A percentile compares a stretch with the other conserved stretches of the same genome.
These are phyloP conservation scores for Plectropomus leopardus DNA, from an alignment of 2,113 vertebrate genomes.

Conservation along the genomic window DNA sequence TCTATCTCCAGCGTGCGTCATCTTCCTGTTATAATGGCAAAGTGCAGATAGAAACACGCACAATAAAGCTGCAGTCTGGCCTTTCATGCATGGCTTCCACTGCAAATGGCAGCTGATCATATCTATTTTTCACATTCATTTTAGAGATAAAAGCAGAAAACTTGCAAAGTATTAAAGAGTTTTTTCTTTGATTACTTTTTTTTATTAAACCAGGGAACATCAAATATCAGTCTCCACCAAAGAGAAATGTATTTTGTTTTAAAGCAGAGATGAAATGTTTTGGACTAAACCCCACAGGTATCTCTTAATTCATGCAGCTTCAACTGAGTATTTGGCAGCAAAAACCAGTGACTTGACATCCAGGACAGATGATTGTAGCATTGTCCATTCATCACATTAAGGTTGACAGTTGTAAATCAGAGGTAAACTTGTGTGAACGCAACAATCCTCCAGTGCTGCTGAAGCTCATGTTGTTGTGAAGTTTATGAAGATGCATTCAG, in stretches of 20 bases:
- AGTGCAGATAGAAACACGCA: slow-evolving; percentile 7
- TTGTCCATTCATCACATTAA: no score
- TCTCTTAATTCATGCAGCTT: no score
- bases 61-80: neutral
- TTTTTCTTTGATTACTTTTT: neutral
- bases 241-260: neutral
- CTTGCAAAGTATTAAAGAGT: neutral
- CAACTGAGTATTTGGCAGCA: no score
- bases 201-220: neutral
- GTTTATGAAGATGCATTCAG: slow-evolving; percentile 23
- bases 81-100: neutral
- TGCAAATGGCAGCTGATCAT: neutral
- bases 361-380: no score
- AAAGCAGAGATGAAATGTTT: no score
- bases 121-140: neutral
- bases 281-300: no score
- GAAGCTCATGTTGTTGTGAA: neutral
- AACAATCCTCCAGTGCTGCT: neutral
- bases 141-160: neutral
- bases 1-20: neutral
- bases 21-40: neutral
- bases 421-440: neutral
- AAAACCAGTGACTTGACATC: no score
- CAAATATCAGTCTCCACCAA: neutral
- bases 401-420: neutral